Conservation (phyloP, 2,113 vertebrate species). For the Phylloscopus trochilus region DNA sequence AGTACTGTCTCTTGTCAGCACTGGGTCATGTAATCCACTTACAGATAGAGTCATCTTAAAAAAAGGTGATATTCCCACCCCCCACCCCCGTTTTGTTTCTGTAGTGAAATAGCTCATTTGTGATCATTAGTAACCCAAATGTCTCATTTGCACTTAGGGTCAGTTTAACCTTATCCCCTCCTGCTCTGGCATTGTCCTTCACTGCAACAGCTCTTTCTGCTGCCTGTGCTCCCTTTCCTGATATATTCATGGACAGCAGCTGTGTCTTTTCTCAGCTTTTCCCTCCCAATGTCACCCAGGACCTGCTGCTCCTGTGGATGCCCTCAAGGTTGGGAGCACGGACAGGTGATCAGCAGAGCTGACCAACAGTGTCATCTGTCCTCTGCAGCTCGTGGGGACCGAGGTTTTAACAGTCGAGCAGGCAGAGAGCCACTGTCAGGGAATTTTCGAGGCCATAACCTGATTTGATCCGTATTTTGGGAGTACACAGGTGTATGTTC, state of each 20-base stretch:
- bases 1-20: background rate
- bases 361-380: fast-evolving
- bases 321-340: background rate
- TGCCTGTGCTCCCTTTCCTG: background rate
- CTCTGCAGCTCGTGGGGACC: background rate
- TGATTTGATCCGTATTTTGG: background rate
- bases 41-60: background rate
- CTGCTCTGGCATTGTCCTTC: background rate
- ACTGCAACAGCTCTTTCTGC: background rate
- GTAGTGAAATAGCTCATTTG: background rate
- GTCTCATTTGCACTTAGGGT: background rate
- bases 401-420: background rate
- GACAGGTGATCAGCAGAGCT: background rate
- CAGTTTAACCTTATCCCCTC: background rate
- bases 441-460: background rate
- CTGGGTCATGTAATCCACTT: background rate
- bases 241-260: background rate
- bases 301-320: fast-evolving
- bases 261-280: background rate
- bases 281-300: background rate
- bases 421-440: background rate
- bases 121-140: background rate
- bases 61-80: background rate
- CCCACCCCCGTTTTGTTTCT: background rate
- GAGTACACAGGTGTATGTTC: background rate